Percentiles rank a stretch among this genome's conserved stretches.
phyloP scores from a whole-genome alignment of 2,113 vertebrate species.

The Corythaeola cristata region DNA sequence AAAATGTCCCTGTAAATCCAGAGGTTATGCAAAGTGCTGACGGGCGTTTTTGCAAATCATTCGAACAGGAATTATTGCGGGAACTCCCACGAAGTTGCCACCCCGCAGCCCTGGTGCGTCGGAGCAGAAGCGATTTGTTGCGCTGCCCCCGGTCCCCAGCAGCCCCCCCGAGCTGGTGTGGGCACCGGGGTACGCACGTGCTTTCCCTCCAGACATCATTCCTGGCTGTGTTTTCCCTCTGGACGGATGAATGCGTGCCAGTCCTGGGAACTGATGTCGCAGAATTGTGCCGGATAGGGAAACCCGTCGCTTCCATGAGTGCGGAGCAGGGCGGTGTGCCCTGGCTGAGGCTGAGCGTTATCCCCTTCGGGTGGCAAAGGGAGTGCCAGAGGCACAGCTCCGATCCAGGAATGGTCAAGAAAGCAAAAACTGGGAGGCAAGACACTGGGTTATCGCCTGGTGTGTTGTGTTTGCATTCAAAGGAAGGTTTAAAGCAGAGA shows the following conservation, averaged over 20 bases:
- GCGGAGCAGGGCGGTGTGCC: neutral
- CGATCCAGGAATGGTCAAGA: neutral
- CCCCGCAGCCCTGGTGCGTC: neutral
- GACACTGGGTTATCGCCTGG: neutral
- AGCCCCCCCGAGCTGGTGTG: neutral
- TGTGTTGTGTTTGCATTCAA: neutral
- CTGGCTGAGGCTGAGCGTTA: neutral
- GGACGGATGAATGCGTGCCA: neutral
- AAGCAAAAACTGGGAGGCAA: neutral
- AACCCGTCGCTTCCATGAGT: neutral
- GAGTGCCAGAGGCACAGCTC: neutral
- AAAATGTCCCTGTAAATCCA: no score
- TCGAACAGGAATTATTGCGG: neutral
- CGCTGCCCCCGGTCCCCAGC: neutral
- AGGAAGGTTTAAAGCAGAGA: neutral
- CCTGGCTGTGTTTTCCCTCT: neutral
- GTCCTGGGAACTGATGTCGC: neutral
- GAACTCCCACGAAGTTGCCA: neutral
- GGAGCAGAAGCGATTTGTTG: neutral
- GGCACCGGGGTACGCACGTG: neutral
- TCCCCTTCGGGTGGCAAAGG: neutral
- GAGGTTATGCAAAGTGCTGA: neutral
- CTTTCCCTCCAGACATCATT: neutral
- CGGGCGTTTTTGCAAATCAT: neutral
- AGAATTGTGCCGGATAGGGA: neutral